These are phyloP conservation scores for Andricus grossulariae DNA, from an alignment of 1,140 invertebrate species.

Conservation along the genomic window DNA sequence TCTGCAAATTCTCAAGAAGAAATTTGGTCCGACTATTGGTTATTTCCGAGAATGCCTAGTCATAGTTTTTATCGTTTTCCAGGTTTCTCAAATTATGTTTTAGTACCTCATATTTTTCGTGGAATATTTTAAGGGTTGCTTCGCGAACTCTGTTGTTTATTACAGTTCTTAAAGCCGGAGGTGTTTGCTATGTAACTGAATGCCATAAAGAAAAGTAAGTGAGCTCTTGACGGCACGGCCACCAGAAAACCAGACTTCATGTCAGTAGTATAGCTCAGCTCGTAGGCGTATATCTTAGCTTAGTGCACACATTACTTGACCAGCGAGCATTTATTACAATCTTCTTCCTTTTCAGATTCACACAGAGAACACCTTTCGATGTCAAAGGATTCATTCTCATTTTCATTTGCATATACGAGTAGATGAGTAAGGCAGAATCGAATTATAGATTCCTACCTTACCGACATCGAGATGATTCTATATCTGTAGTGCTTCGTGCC, in stretches of 20 bases:
- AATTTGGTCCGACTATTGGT: no score
- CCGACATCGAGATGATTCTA: no score
- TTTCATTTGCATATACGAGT: background rate
- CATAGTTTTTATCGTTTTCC: background rate
- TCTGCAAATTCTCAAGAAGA: no score
- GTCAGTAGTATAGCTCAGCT: background rate
- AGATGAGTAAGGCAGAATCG: no score
- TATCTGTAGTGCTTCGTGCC: no score
- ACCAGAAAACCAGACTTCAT: background rate
- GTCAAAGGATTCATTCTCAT: background rate
- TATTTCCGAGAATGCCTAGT: background rate
- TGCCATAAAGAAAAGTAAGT: conserved; percentile 20
- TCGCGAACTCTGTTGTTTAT: conserved; percentile 16
- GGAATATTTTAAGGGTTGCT: background rate
- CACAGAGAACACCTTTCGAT: background rate
- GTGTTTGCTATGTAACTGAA: conserved; percentile 23
- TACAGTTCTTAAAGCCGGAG: conserved; percentile 3
- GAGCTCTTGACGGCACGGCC: conserved; percentile 14
- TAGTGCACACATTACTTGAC: background rate
- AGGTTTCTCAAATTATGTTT: conserved; percentile 12
- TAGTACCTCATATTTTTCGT: conserved; percentile 24
- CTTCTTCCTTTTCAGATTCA: background rate
- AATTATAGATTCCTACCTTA: no score
- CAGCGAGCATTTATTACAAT: background rate
- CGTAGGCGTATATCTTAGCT: conserved; percentile 5